Base-by-base conservation (phyloP, 2,113 vertebrate genomes). In the Oreotragus oreotragus region DNA sequence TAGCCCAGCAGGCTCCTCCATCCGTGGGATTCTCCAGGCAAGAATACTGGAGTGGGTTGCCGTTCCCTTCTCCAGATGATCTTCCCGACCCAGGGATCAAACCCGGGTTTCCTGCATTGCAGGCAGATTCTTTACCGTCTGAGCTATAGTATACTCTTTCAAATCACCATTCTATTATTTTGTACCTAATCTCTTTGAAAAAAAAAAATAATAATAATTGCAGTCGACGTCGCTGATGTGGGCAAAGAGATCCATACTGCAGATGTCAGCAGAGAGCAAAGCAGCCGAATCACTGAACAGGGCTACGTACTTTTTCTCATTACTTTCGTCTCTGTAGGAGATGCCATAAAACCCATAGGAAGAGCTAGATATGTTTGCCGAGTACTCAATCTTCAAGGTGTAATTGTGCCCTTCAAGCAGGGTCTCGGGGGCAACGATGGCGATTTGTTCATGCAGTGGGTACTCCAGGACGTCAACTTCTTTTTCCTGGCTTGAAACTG, bases 271-370 rank as follows among this genome's bases (percentile, higher is more conserved):
- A 57, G 1, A 96, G 9, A 94, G 43, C 49, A 85, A 4, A 88
- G 55, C 25, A 87, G 16, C 19, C 96, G 83, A 85, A 62, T 43
- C 58, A 81, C 27, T 80, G 39, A 91, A 66, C 47, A 88, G 47
- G 49, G 45, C 62, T 96, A 98, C 97, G 47, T 99, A 99, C 99
- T 98, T 99, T 76, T 97, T 97, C 90, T 99, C 85, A 27, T 96
- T 98, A 94, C 47, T 96, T 98, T 98, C 98, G 97, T 99, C 98
- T 53, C 57, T 98, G 98, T 99, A 99, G n/a, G 99, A 99, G 98
- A 99, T 99, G 98, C 99, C 99, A 98, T 99, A 99, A 98, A 99
- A 99, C 30, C 99, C 99, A 53, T 98, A 99, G 58, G 99, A 99
- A 57, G 98, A 99, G 90, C 98, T 98, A 84, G 99, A 99, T 53